Percentiles rank a stretch among this genome's conserved stretches.
Evolutionary conservation across 1,140 invertebrate species (phyloP).

Genomic region (Pygmarrhopalites habei): DNA sequence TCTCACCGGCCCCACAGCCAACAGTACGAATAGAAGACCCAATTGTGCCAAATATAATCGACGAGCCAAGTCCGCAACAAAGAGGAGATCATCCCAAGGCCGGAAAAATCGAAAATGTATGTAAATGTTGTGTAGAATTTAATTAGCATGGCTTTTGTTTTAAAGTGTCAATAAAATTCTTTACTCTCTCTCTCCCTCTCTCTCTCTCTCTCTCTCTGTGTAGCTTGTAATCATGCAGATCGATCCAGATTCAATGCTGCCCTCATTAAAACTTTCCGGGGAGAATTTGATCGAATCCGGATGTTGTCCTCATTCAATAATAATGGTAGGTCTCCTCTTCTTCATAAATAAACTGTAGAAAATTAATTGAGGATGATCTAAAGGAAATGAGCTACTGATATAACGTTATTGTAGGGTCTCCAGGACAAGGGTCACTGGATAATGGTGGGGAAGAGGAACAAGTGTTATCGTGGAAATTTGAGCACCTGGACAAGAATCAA

Average conservation of each 20-base stretch:
- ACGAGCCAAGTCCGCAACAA: slow-evolving; percentile 25
- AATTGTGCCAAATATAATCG: slow-evolving; percentile 51
- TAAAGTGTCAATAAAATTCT: background rate
- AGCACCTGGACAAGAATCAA: slow-evolving; percentile 64
- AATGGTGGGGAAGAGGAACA: slow-evolving; percentile 14
- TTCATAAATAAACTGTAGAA: no score
- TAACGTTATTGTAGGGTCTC: no score
- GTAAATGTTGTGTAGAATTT: background rate
- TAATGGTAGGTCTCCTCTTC: no score
- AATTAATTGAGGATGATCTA: no score
- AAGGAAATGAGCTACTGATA: no score
- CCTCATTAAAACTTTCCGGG: slow-evolving; percentile 69
- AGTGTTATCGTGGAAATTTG: slow-evolving; percentile 81
- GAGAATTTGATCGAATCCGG: slow-evolving; percentile 56
- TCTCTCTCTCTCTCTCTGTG: slow-evolving; percentile 24
- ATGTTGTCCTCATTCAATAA: slow-evolving; percentile 17
- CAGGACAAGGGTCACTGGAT: no score
- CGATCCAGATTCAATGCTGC: slow-evolving; percentile 71
- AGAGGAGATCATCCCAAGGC: slow-evolving; percentile 31
- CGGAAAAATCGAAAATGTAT: slow-evolving; percentile 38
- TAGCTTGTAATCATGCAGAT: slow-evolving; percentile 61
- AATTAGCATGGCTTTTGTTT: background rate
- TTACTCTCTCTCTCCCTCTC: background rate
- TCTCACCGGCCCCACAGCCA: slow-evolving; percentile 31
- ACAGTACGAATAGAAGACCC: slow-evolving; percentile 48